These are phyloP conservation scores for Lasiurus cinereus DNA, from an alignment of 2,113 vertebrate genomes.

Conservation along the genomic window DNA sequence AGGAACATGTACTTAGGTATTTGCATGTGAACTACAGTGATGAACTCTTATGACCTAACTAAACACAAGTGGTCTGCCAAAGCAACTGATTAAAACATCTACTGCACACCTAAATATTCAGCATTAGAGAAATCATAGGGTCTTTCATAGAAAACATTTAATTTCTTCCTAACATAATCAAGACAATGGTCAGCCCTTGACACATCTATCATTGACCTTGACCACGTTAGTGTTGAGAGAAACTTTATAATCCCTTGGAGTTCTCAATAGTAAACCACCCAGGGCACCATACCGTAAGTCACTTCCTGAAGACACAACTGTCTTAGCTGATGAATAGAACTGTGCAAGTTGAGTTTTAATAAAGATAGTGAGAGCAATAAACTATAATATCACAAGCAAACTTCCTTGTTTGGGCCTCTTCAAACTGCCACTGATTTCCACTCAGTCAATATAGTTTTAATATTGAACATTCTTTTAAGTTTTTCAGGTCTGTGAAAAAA, in stretches of 20 bases:
- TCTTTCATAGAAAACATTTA: neutral
- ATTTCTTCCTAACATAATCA: neutral
- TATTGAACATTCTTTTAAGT: neutral
- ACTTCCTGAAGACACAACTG: neutral
- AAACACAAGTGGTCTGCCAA: neutral
- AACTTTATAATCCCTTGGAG: neutral
- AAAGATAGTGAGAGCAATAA: conserved; percentile 1
- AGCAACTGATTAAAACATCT: neutral
- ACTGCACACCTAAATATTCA: neutral
- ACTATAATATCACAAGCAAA: neutral
- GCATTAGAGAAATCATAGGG: neutral
- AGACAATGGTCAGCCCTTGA: neutral
- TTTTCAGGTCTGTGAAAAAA: conserved; percentile 10
- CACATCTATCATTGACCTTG: neutral
- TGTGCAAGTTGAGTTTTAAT: neutral
- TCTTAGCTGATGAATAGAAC: neutral
- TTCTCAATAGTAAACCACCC: neutral
- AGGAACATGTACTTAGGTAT: neutral
- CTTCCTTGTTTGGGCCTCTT: neutral
- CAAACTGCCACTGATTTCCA: neutral
- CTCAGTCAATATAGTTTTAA: neutral
- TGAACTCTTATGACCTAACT: neutral
- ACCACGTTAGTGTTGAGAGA: neutral
- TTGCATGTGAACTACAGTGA: neutral
- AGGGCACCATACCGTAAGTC: neutral